phyloP scores from a whole-genome alignment of 2,797 vertebrate species.

The Enteromius treurensis region DNA sequence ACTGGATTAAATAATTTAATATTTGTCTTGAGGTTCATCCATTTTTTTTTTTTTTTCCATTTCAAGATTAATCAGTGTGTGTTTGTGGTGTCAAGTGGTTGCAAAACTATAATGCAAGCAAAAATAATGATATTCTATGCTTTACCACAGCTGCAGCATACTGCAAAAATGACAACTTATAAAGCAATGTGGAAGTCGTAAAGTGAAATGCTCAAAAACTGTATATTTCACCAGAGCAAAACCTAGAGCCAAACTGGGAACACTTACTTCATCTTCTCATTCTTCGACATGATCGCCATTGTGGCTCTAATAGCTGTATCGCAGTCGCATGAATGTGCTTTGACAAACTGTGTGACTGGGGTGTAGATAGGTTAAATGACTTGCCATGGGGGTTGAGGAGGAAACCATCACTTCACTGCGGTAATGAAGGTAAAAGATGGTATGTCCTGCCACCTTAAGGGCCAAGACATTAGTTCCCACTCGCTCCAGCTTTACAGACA shows the following conservation, averaged over 20 bases:
- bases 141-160: background rate
- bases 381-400: slow-evolving; percentile 75
- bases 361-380: slow-evolving; percentile 77
- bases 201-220: background rate
- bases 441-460: slow-evolving; percentile 70
- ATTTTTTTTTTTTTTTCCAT: background rate
- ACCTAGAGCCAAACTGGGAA: slow-evolving; percentile 30
- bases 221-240: slow-evolving; percentile 25
- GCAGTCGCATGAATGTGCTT: slow-evolving; percentile 39
- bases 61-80: background rate
- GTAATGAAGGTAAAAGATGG: slow-evolving; percentile 78
- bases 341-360: slow-evolving; percentile 68
- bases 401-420: slow-evolving; percentile 73
- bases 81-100: background rate
- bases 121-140: background rate
- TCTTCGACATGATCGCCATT: slow-evolving; percentile 33
- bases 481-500: slow-evolving; percentile 65
- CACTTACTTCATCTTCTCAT: slow-evolving; percentile 31
- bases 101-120: background rate
- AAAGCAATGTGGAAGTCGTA: background rate
- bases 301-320: slow-evolving; percentile 25
- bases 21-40: slow-evolving; percentile 23
- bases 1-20: slow-evolving; percentile 30
- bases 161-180: background rate
- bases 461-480: slow-evolving; percentile 71